phyloP scores from a whole-genome alignment of 2,888 invertebrate species.

The Andrena bicolor region DNA sequence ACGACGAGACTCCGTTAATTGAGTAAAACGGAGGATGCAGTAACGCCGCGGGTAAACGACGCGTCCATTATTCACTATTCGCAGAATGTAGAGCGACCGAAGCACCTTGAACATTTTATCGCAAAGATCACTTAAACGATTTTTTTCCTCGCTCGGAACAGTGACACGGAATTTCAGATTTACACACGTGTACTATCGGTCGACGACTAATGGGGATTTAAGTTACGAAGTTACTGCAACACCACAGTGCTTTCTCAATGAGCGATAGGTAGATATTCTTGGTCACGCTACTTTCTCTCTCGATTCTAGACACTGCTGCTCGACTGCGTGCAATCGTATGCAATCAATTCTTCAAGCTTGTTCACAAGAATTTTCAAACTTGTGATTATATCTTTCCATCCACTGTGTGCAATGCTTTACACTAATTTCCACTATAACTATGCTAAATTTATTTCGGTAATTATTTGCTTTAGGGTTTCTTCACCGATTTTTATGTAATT shows the following conservation, averaged over 20 bases:
- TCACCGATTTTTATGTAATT: too few relatives aligned
- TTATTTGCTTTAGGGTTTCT: too few relatives aligned
- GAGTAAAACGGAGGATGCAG: conserved; percentile 26
- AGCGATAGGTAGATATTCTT: not conserved
- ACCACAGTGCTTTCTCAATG: not conserved
- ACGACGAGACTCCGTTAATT: conserved; percentile 47
- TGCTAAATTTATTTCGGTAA: too few relatives aligned
- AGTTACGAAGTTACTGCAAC: conserved; percentile 1
- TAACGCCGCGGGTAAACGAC: conserved; percentile 22
- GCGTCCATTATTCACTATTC: conserved; percentile 35
- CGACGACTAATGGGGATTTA: not conserved
- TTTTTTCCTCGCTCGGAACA: not conserved
- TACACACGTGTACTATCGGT: too few relatives aligned
- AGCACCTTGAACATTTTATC: conserved; percentile 1
- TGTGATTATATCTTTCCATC: too few relatives aligned
- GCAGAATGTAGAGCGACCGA: conserved; percentile 5
- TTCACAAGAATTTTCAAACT: too few relatives aligned
- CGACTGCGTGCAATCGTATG: not conserved
- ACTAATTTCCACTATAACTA: too few relatives aligned
- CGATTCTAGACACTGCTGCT: not conserved
- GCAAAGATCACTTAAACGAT: not conserved
- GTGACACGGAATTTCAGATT: not conserved
- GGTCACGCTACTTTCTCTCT: conserved; percentile 28
- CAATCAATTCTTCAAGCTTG: not conserved
- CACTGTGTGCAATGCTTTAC: too few relatives aligned